Percentiles rank a stretch among this genome's conserved stretches.
Conservation (phyloP, 2,113 vertebrate species). For the Elaphurus davidianus region DNA sequence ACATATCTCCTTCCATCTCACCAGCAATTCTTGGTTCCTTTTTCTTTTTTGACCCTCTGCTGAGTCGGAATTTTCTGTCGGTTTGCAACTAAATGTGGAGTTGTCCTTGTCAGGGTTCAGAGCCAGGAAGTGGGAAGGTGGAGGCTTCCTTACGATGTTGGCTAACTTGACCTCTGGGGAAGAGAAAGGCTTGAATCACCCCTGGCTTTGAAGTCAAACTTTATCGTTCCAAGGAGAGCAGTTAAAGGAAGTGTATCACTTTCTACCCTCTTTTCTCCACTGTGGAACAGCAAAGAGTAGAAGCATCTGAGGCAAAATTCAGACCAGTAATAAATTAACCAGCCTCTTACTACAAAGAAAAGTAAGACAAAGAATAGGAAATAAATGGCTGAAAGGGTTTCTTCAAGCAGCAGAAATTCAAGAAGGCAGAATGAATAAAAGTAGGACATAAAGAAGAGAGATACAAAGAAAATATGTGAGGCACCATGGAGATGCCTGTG, state of each 20-base stretch:
- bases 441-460: constrained; percentile 47
- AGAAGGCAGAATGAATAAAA: constrained; percentile 62
- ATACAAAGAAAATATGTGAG: constrained; percentile 54
- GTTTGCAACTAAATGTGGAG: neutral
- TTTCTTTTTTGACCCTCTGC: neutral
- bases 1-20: neutral
- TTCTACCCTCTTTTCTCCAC: neutral
- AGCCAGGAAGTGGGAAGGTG: neutral
- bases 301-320: constrained; percentile 50
- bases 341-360: constrained; percentile 32
- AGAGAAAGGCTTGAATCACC: neutral
- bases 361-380: constrained; percentile 62
- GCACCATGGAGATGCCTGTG: constrained; percentile 49
- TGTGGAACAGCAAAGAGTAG: neutral
- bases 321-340: constrained; percentile 59
- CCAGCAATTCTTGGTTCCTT: neutral
- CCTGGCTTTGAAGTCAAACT: constrained; percentile 2
- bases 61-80: neutral
- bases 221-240: constrained; percentile 7
- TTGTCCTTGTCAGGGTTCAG: neutral
- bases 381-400: constrained; percentile 71
- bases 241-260: neutral
- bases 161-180: neutral
- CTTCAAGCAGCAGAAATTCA: constrained; percentile 68
- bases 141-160: neutral